A percentile compares a stretch with the other conserved stretches of the same genome.
phyloP scores from a whole-genome alignment of 2,888 invertebrate species.

The Leucophenga montana region DNA sequence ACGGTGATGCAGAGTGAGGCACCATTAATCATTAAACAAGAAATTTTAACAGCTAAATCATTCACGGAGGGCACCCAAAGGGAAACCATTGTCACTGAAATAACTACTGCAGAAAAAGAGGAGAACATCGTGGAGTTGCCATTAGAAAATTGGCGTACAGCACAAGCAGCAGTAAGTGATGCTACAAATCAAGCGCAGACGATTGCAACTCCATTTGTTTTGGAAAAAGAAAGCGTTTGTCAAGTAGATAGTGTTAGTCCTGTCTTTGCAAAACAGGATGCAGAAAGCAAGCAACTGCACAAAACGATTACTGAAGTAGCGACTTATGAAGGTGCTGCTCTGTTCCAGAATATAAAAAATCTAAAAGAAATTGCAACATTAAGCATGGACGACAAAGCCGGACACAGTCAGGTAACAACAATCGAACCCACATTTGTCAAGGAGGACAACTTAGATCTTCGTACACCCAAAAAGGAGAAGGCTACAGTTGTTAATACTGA shows the following conservation, averaged over 20 bases:
- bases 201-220: conserved; percentile 35
- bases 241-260: conserved; percentile 4
- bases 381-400: conserved; percentile 31
- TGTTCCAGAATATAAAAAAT: conserved; percentile 31
- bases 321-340: conserved; percentile 47
- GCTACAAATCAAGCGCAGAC: conserved; percentile 42
- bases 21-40: conserved; percentile 15
- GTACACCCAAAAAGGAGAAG: conserved; percentile 27
- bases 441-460: conserved; percentile 48
- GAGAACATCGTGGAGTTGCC: conserved; percentile 33
- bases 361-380: conserved; percentile 34
- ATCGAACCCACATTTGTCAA: conserved; percentile 48
- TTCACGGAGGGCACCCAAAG: conserved; percentile 57
- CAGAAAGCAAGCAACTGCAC: conserved; percentile 38
- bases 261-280: conserved; percentile 35
- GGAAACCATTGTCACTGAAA: conserved; percentile 55
- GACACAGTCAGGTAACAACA: conserved; percentile 42
- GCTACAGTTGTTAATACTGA: conserved; percentile 50
- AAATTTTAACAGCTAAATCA: conserved; percentile 47
- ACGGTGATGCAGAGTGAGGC: conserved; percentile 55
- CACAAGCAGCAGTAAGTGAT: conserved; percentile 20
- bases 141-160: conserved; percentile 26
- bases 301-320: conserved; percentile 51
- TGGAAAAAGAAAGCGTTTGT: conserved; percentile 45
- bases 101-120: conserved; percentile 53